Conservation (phyloP, 2,888 invertebrate species). For the Cataglyphis cursor region DNA sequence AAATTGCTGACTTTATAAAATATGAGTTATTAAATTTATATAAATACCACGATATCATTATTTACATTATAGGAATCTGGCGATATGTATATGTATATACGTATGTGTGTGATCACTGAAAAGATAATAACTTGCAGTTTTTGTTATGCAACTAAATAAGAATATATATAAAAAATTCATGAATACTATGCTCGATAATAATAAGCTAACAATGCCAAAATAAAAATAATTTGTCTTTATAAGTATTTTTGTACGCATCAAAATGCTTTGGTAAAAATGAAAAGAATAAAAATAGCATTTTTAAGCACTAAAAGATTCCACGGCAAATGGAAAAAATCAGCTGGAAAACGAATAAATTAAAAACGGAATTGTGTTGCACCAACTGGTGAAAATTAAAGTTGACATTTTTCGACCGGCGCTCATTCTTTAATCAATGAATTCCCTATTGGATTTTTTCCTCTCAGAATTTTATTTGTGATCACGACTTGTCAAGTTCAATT, state of each 20-base stretch:
- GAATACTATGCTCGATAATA: background rate
- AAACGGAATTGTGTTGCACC: constrained; percentile 42
- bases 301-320: constrained; percentile 4
- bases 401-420: constrained; percentile 44
- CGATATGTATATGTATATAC: background rate
- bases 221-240: background rate
- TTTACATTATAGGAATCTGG: background rate
- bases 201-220: background rate
- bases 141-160: background rate
- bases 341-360: constrained; percentile 50
- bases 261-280: background rate
- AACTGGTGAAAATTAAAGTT: constrained; percentile 49
- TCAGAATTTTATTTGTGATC: constrained; percentile 40
- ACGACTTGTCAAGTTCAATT: constrained; percentile 25
- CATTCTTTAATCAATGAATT: constrained; percentile 53
- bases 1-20: background rate
- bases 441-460: constrained; percentile 30
- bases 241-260: background rate
- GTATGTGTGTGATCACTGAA: background rate
- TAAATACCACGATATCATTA: background rate
- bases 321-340: constrained; percentile 33
- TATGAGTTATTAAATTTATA: background rate
- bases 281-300: constrained; percentile 17
- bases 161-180: background rate
- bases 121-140: background rate